Base-by-base conservation (phyloP, 2,113 vertebrate genomes). In the Menidia beryllina region DNA sequence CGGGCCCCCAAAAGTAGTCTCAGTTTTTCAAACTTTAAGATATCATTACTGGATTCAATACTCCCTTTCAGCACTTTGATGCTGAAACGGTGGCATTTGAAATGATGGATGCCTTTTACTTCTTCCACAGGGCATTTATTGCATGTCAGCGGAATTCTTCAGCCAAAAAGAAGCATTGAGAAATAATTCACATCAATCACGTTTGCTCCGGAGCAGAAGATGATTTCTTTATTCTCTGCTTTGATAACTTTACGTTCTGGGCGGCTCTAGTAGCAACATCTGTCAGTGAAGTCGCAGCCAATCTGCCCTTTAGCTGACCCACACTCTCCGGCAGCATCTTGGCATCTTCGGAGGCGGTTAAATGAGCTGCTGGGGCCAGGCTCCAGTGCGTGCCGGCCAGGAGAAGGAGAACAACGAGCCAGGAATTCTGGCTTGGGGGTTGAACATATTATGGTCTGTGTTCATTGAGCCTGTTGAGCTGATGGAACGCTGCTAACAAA, bases 111-210 rank as follows among this genome's bases (percentile, higher is more conserved):
- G 84, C 56, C 55, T 83, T 65, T 82, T 79, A 70, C 68, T 77
- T 20, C 51, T 39, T 69, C 78, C 76, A 75, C 68, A 41, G 51
- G 57, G 69, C 63, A 51, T 85, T 83, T 80, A 45, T 60, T 61
- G 62, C 60, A 20, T 52, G 81, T 88, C 86, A 89, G 83, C 88
- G 84, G 70, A 86, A 83, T 64, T 75, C 73, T 77, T 83, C 65
- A 83, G 77, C 63, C 77, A 79, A 80, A 52, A 87, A 84, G 72
- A 84, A 84, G 73, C 77, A 71, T 54, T 17, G 56, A 86, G 67
- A 78, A 87, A 82, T 80, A 81, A 83, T 77, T 79, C 43, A 59
- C 78, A 87, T 89, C 81, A 82, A 73, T 88, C 84, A 86, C 62
- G 57, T 75, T 67, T 75, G 59, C 59, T 69, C 75, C 62, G 59